Percentiles rank a stretch among this genome's conserved stretches.
phyloP scores from a whole-genome alignment of 2,113 vertebrate genomes.

The Naja naja region DNA sequence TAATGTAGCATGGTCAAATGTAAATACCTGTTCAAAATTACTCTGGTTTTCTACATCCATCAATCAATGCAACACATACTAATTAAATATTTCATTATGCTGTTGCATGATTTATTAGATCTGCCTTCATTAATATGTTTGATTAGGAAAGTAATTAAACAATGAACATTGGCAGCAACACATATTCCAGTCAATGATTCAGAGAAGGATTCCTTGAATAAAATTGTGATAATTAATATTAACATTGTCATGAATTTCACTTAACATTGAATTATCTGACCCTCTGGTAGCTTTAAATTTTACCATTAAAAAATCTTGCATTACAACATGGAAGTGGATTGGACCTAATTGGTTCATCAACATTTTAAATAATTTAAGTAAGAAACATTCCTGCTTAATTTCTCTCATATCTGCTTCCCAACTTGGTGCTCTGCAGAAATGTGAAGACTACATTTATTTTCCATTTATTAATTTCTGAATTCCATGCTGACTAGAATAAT shows the following conservation, averaged over 20 bases:
- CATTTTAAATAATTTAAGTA: constrained; percentile 42
- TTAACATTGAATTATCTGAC: constrained; percentile 54
- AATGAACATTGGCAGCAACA: constrained; percentile 61
- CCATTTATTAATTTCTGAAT: neutral
- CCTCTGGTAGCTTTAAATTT: constrained; percentile 50
- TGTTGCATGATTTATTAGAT: constrained; percentile 68
- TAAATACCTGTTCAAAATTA: constrained; percentile 42
- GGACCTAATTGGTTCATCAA: constrained; percentile 35
- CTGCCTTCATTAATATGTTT: constrained; percentile 71
- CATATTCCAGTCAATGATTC: constrained; percentile 67
- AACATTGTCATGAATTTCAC: constrained; percentile 40
- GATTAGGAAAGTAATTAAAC: constrained; percentile 78
- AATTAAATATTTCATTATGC: constrained; percentile 66
- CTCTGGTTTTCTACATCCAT: constrained; percentile 53
- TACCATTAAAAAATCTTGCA: constrained; percentile 33
- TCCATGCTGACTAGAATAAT: neutral
- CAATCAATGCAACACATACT: constrained; percentile 69
- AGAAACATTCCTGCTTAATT: neutral
- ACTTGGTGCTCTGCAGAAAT: neutral
- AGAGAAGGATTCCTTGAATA: constrained; percentile 61
- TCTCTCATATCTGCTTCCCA: neutral
- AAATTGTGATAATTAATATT: constrained; percentile 56
- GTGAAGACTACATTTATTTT: neutral
- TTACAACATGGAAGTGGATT: constrained; percentile 35
- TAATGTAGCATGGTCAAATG: constrained; percentile 32